phyloP scores from a whole-genome alignment of 1,140 invertebrate genomes.

The Rhynchophorus ferrugineus region DNA sequence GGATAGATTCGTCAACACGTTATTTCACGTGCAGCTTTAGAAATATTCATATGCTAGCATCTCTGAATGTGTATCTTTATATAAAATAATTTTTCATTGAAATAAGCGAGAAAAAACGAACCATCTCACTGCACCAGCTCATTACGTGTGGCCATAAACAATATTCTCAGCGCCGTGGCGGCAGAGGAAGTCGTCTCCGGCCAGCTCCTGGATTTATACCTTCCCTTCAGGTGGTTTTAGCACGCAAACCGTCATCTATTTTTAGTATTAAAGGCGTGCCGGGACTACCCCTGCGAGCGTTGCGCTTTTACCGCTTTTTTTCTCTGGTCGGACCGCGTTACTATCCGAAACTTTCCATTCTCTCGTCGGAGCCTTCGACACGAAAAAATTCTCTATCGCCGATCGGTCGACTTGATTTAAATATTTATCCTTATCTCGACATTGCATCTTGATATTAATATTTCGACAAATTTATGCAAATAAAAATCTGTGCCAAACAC shows the following conservation, averaged over 20 bases:
- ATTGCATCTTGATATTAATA: slow-evolving; percentile 7
- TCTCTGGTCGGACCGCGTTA: no score
- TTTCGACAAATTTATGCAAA: slow-evolving; percentile 20
- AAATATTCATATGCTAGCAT: no score
- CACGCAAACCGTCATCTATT: neutral
- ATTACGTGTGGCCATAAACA: neutral
- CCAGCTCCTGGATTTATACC: neutral
- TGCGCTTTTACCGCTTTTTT: no score
- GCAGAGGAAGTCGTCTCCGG: neutral
- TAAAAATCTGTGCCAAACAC: slow-evolving; percentile 18
- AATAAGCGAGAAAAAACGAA: neutral
- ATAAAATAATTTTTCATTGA: neutral
- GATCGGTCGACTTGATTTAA: no score
- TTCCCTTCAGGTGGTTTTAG: neutral
- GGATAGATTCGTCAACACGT: no score
- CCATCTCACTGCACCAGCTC: neutral
- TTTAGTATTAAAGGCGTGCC: neutral
- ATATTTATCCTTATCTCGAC: slow-evolving; percentile 10
- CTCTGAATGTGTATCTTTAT: no score
- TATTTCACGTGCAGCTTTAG: no score
- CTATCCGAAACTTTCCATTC: no score
- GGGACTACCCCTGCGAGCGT: neutral
- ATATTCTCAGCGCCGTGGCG: neutral
- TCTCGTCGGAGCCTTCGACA: no score
- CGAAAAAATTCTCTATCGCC: no score